These are phyloP conservation scores for Anabas testudineus DNA, from an alignment of 2,797 vertebrate genomes.

Conservation along the genomic window DNA sequence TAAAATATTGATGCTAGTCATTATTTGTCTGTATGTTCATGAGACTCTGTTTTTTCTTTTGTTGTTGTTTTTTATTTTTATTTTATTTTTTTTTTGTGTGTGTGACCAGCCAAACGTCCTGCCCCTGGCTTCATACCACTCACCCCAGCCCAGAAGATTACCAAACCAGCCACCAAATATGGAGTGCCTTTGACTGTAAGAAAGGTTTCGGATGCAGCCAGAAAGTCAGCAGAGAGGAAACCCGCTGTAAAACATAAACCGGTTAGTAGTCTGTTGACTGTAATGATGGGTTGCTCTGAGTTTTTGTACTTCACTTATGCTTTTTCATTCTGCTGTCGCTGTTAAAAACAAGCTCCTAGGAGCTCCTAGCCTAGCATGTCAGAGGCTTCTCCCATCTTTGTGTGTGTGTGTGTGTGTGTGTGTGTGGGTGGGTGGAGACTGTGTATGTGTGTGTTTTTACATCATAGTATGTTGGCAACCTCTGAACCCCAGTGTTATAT, in stretches of 20 bases:
- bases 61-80: not conserved
- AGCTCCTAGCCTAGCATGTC: conserved; percentile 21
- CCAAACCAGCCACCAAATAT: conserved; percentile 97
- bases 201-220: conserved; percentile 85
- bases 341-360: not conserved
- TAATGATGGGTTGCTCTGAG: not conserved
- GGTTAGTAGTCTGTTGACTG: conserved; percentile 76
- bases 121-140: conserved; percentile 83
- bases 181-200: conserved; percentile 94
- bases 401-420: conserved; percentile 17
- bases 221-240: conserved; percentile 88
- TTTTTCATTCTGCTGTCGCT: not conserved
- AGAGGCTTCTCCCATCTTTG: conserved; percentile 33
- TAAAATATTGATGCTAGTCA: not conserved
- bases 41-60: not conserved
- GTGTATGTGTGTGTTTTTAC: conserved; percentile 30
- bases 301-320: not conserved
- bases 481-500: conserved; percentile 90
- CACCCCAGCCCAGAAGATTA: conserved; percentile 91
- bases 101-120: conserved; percentile 87
- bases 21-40: not conserved
- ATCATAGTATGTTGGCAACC: conserved; percentile 49
- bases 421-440: too few relatives aligned
- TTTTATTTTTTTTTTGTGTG: too few relatives aligned
- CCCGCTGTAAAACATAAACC: conserved; percentile 86